phyloP scores from a whole-genome alignment of 2,797 vertebrate genomes.

The Characodon lateralis region DNA sequence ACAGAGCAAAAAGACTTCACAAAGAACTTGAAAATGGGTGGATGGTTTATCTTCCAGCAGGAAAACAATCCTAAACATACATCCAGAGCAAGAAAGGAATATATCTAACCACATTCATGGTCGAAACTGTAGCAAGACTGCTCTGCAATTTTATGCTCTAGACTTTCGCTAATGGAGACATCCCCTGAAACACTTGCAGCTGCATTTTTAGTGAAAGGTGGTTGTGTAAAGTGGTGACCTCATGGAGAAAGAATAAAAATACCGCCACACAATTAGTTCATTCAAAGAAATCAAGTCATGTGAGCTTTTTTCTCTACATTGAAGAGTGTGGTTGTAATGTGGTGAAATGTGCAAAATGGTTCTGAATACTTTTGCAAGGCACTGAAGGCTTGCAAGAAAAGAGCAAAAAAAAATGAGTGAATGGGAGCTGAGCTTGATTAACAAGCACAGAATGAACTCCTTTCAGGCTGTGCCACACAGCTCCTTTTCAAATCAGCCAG shows the following conservation, averaged over 20 bases:
- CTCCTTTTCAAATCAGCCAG: conserved; percentile 55
- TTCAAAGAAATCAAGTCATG: background rate
- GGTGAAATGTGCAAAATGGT: background rate
- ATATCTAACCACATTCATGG: background rate
- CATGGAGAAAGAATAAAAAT: background rate
- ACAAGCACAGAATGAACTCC: conserved; percentile 62
- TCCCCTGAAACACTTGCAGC: background rate
- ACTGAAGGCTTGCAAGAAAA: background rate
- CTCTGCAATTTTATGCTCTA: background rate
- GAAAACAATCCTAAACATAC: too few relatives aligned
- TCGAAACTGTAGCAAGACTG: too few relatives aligned
- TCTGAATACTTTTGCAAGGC: background rate
- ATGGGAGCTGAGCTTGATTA: conserved; percentile 59
- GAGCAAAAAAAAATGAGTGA: conserved; percentile 3
- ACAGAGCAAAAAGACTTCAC: too few relatives aligned
- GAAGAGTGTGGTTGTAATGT: background rate
- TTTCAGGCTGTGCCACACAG: conserved; percentile 55
- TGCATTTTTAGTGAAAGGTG: background rate
- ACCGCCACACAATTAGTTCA: background rate
- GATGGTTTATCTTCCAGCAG: too few relatives aligned
- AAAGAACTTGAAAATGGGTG: too few relatives aligned
- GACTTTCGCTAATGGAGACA: background rate
- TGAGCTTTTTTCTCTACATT: background rate
- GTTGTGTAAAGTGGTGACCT: background rate
- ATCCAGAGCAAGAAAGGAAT: background rate